Base-by-base conservation (phyloP, 2,888 invertebrate genomes). In the Rhogogaster chlorosoma region DNA sequence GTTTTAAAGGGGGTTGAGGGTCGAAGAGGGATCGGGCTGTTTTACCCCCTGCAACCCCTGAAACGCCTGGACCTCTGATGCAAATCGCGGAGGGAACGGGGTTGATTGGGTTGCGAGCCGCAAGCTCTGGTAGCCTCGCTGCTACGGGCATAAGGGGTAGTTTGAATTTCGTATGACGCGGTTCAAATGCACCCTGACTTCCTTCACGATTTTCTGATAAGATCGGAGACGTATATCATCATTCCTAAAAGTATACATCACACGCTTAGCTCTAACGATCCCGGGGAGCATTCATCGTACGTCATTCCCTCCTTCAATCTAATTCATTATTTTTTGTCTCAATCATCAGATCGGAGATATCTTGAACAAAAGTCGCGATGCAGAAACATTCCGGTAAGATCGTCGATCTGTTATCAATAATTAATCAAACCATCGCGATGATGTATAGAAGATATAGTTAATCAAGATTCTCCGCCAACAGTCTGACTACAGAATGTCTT, bases 1-100 rank as follows among this genome's bases (percentile, higher is more conserved):
- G 73, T 71, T 49, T n/a, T n/a, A n/a, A n/a, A 61, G 84, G 83
- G 84, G 83, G 75, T 82, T 75, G 82, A 57, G 80, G 49, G 73
- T 42, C 73, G 83, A 64, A 84, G 83, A 82, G 86, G 85, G 85
- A n/a, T n/a, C n/a, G 26, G 45, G 61, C 67, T 86, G 64, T 85
- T 83, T 77, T 67, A 85, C 84, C 73, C 53, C 71, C 83, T 32
- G 57, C 32, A 57, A 45, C 26, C 84, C 32, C 82, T 86, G 83
- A 80, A 84, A 84, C 84, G 82, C 84, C 78, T 70, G 45, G 83
- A 84, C 70, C 84, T 84, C 86, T 85, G 86, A 85, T 87, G 85
- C 86, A 87, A 87, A 85, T 87, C 84, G 87, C 49, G 84, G 84
- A 84, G 85, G 83, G 84, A 45, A 86, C 84, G 86, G 83, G 67